phyloP scores from a whole-genome alignment of 92 coral and sea anemone species.

The Porites cylindrica region DNA sequence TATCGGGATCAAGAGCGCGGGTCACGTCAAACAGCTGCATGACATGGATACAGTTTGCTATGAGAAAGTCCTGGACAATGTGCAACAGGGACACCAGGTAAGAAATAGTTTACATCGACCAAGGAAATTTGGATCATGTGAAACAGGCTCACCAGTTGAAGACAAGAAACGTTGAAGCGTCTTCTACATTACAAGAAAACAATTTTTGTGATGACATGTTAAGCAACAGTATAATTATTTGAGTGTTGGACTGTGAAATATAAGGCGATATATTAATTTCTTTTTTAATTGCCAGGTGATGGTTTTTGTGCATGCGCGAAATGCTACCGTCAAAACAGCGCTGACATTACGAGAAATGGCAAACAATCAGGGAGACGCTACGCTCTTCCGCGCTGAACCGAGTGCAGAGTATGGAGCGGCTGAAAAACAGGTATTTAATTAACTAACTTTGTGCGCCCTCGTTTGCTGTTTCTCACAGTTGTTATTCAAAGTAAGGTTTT shows the following conservation, averaged over 20 bases:
- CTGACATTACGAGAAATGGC: conserved; percentile 97
- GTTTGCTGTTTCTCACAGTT: too few species aligned
- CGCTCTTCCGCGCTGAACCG: conserved; percentile 82
- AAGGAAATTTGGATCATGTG: conserved; percentile 25
- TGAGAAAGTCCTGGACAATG: conserved; percentile 90
- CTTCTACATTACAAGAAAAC: too few species aligned
- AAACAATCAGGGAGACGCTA: conserved; percentile 87
- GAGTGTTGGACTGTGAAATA: not conserved
- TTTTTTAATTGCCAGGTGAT: conserved; percentile 67
- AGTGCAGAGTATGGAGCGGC: conserved; percentile 90
- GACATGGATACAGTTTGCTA: conserved; percentile 97
- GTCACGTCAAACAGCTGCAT: conserved; percentile 79
- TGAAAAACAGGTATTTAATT: conserved; percentile 83
- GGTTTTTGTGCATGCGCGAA: conserved; percentile 99
- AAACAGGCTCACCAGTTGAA: conserved; percentile 92
- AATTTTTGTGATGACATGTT: too few species aligned
- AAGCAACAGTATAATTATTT: too few species aligned
- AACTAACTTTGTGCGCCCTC: not conserved
- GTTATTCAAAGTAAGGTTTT: not conserved
- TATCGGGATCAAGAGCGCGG: conserved; percentile 88
- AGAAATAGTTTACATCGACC: not conserved
- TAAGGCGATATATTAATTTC: not conserved
- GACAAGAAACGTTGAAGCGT: too few species aligned
- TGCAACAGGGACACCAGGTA: conserved; percentile 97
- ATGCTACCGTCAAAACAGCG: conserved; percentile 96